Conservation (phyloP, 1,140 invertebrate species). For the Heterodera carotae region DNA sequence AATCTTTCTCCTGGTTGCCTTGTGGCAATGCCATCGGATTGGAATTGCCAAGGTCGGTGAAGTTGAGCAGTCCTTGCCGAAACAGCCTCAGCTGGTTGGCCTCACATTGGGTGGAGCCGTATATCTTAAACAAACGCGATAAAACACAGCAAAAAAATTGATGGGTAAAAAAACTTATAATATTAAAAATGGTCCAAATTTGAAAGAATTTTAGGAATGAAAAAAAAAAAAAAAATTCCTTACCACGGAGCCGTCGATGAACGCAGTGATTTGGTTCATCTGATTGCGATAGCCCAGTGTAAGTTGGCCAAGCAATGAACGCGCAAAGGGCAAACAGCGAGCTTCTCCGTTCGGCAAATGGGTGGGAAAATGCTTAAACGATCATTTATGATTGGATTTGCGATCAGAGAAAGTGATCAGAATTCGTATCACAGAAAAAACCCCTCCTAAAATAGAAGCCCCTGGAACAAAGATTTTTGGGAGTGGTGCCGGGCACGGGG, state of each 20-base stretch:
- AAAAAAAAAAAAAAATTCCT: not conserved
- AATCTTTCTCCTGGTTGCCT: conserved; percentile 35
- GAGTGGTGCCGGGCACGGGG: too few species aligned
- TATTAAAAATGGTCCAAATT: not conserved
- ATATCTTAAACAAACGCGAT: conserved; percentile 61
- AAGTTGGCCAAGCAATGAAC: conserved; percentile 84
- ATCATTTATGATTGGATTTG: not conserved
- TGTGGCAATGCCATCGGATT: conserved; percentile 47
- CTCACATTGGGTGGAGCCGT: conserved; percentile 78
- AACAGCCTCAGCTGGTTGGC: conserved; percentile 68
- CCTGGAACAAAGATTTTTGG: too few species aligned
- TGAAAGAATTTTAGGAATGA: too few species aligned
- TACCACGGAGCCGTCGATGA: conserved; percentile 79
- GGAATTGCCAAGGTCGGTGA: conserved; percentile 52
- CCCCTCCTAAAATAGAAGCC: too few species aligned
- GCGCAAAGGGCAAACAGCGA: conserved; percentile 84
- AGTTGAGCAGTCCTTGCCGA: conserved; percentile 54
- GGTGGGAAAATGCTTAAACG: conserved; percentile 45
- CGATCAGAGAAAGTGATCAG: not conserved
- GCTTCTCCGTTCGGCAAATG: conserved; percentile 52
- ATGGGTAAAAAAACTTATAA: not conserved
- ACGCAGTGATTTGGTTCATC: conserved; percentile 77
- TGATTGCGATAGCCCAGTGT: conserved; percentile 68
- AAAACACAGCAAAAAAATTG: not conserved
- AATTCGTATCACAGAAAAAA: too few species aligned